phyloP scores from a whole-genome alignment of 2,888 invertebrate species.

The Pheosia tremula region DNA sequence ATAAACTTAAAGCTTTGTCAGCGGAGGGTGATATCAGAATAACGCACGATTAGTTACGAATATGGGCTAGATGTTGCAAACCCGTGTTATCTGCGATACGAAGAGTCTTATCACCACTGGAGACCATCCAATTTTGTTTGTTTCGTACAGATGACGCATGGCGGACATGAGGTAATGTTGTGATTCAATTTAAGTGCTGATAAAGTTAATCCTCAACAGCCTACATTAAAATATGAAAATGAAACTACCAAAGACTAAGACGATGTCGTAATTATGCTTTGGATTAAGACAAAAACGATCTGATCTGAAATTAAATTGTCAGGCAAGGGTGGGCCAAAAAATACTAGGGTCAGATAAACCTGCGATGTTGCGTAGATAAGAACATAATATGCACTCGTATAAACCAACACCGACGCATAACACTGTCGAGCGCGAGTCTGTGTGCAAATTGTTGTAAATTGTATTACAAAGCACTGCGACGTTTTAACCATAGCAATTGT shows the following conservation, averaged over 20 bases:
- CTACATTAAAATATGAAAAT: neutral
- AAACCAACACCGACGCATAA: neutral
- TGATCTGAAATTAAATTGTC: neutral
- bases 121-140: slow-evolving; percentile 29
- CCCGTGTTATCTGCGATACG: slow-evolving; percentile 51
- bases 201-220: slow-evolving; percentile 9
- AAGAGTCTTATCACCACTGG: slow-evolving; percentile 34
- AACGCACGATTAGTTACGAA: slow-evolving; percentile 56
- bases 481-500: neutral
- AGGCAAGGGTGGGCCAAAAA: neutral
- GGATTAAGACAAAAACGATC: neutral
- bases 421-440: neutral
- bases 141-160: slow-evolving; percentile 15
- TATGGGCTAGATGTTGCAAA: slow-evolving; percentile 73
- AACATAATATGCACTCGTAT: neutral
- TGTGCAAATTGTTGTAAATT: slow-evolving; percentile 1
- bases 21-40: slow-evolving; percentile 55
- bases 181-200: slow-evolving; percentile 12
- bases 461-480: neutral
- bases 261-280: neutral
- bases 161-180: slow-evolving; percentile 27
- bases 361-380: neutral
- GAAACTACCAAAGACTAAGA: neutral
- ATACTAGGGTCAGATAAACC: neutral
- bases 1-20: slow-evolving; percentile 61